Base-by-base conservation (phyloP, 2,113 vertebrate species). In the Muscicapa adusta region DNA sequence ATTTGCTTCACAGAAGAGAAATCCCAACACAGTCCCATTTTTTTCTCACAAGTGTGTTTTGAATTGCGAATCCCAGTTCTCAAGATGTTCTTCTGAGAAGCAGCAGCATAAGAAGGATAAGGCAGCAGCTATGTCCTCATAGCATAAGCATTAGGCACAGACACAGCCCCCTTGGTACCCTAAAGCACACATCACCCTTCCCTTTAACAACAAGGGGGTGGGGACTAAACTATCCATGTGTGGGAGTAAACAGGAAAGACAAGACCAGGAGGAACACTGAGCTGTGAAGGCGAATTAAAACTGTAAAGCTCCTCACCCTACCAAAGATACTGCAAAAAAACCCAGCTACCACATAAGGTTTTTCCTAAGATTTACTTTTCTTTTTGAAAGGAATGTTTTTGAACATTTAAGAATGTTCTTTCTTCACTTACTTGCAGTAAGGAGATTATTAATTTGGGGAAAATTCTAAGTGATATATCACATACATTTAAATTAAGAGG, bases 161-260 rank as follows among this genome's bases (percentile, higher is more conserved):
- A 36, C 38, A 65, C 40, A 58, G 10, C 22, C 70, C 48, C 16
- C 56, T 43, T 33, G 63, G 72, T 65, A 76, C 1, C 0, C 1
- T 8, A 58, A 47, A n/a, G 65, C 60, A 77, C 56, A 28, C 12
- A 85, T 26, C 48, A 54, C 50, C n/a, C 51, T 58, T 84, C 33
- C 54, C 67, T 75, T 28, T 20, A 58, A 75, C 53, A 66, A 77
- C 28, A 33, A 45, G 15, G 25, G 24, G 17, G 45, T 24, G 40
- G 26, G 22, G 38, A 38, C 75, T 77, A 51, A 67, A 43, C 26
- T 48, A 51, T 17, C 60, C 51, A 28, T 5, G 45, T 22, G 36
- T 93, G 73, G 82, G 93, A 78, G 62, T 63, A 62, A 96, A 94
- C 62, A 36, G 70, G 83, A 77, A 84, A 72, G 48, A 74, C 88